A percentile compares a stretch with the other conserved stretches of the same genome.
Conservation (phyloP, 2,797 vertebrate genomes). For the Oophaga sylvatica region DNA sequence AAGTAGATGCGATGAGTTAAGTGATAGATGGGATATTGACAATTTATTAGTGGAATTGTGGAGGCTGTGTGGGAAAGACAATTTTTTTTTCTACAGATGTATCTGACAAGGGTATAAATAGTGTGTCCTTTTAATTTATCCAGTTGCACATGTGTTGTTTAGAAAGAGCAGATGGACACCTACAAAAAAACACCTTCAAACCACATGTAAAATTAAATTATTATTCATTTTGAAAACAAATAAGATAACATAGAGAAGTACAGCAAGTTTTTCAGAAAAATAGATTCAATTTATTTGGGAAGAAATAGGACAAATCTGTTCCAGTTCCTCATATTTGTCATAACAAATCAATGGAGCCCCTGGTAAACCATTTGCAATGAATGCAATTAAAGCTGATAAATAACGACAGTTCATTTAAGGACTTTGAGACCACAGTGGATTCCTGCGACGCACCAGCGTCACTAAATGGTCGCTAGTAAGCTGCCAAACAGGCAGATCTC, state of each 20-base stretch:
- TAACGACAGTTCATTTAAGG: conserved; percentile 25
- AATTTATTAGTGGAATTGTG: no score
- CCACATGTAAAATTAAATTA: conserved; percentile 28
- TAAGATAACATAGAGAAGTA: background rate
- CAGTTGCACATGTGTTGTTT: background rate
- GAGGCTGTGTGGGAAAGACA: no score
- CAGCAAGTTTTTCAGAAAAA: conserved; percentile 1
- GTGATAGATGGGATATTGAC: no score
- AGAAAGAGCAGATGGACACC: conserved; percentile 26
- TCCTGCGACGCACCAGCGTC: background rate
- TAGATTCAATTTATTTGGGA: conserved; percentile 14
- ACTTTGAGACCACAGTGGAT: background rate
- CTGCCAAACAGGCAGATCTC: no score
- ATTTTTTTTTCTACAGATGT: no score
- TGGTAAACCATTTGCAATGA: conserved; percentile 26
- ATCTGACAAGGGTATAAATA: background rate
- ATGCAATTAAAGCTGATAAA: background rate
- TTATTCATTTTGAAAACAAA: conserved; percentile 22
- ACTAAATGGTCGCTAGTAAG: no score
- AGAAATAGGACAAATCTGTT: conserved; percentile 27
- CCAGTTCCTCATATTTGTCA: conserved; percentile 22
- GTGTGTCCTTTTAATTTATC: background rate
- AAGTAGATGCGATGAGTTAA: no score
- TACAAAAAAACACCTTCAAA: conserved; percentile 7
- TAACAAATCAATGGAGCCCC: conserved; percentile 18